These are phyloP conservation scores for Spisula solida DNA, from an alignment of 2,888 invertebrate genomes.

Conservation along the genomic window DNA sequence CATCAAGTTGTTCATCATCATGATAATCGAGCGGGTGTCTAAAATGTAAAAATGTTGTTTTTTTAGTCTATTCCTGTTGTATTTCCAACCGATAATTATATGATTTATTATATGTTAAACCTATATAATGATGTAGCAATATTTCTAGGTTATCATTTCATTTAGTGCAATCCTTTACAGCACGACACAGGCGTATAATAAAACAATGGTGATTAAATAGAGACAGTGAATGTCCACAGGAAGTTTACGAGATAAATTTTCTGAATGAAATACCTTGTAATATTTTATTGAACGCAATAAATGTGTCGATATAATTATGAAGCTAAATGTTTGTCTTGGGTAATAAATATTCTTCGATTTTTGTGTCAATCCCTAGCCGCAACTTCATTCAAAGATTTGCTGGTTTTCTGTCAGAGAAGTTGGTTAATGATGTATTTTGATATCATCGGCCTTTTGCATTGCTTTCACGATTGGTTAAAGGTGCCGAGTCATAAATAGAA, in stretches of 20 bases:
- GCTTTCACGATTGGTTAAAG: no score
- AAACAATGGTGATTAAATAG: not conserved
- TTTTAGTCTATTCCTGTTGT: not conserved
- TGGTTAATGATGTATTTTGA: no score
- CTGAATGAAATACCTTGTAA: constrained; percentile 4
- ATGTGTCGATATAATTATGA: not conserved
- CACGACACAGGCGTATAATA: not conserved
- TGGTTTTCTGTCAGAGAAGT: no score
- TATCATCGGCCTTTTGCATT: no score
- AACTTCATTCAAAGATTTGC: not conserved
- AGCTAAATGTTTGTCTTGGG: not conserved
- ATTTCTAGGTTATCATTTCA: no score
- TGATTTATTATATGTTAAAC: no score
- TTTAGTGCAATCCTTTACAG: no score
- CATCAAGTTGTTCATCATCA: not conserved
- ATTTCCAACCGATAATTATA: not conserved
- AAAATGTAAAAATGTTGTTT: not conserved
- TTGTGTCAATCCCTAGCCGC: not conserved
- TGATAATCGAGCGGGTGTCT: not conserved
- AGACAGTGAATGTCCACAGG: not conserved
- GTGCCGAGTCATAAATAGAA: no score
- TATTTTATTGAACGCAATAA: not conserved
- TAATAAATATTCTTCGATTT: not conserved
- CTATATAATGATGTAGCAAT: no score
- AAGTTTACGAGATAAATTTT: not conserved